Percentiles rank a stretch among this genome's conserved stretches.
These are phyloP conservation scores for Heterotis niloticus DNA, from an alignment of 2,113 vertebrate genomes.

Conservation along the genomic window DNA sequence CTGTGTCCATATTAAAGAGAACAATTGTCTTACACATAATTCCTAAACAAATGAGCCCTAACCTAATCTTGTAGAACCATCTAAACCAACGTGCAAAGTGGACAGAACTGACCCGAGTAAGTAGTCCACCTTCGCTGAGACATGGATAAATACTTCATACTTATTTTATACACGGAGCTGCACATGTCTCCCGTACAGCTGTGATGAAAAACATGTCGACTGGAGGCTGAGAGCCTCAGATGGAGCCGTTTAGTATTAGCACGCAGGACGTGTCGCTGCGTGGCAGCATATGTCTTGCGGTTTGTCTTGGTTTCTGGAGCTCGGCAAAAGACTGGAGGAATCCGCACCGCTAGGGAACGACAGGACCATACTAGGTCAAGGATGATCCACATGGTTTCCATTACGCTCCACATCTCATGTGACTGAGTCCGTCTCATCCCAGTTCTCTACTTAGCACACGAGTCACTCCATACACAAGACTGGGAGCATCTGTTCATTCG, in stretches of 20 bases:
- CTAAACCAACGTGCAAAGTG: not conserved
- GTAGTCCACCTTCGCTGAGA: not conserved
- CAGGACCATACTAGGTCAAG: not conserved
- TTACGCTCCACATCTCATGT: not conserved
- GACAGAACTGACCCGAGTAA: not conserved
- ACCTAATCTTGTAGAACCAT: not conserved
- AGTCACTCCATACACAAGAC: not conserved
- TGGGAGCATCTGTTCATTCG: not conserved
- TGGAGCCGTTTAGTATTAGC: not conserved
- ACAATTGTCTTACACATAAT: not conserved
- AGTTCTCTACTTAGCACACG: not conserved
- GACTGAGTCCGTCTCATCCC: not conserved
- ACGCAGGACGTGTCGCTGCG: not conserved
- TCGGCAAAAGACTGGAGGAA: not conserved
- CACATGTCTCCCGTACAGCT: not conserved
- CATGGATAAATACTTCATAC: no score
- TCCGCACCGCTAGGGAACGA: not conserved
- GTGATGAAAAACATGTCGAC: not conserved
- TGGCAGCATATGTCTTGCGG: not conserved
- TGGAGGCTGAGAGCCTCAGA: not conserved
- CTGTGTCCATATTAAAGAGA: constrained; percentile 68
- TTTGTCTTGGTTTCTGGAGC: not conserved
- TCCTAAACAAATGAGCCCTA: not conserved
- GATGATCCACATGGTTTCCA: not conserved
- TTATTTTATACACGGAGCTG: no score